phyloP scores from a whole-genome alignment of 2,888 invertebrate genomes.

The Andrena praecox region DNA sequence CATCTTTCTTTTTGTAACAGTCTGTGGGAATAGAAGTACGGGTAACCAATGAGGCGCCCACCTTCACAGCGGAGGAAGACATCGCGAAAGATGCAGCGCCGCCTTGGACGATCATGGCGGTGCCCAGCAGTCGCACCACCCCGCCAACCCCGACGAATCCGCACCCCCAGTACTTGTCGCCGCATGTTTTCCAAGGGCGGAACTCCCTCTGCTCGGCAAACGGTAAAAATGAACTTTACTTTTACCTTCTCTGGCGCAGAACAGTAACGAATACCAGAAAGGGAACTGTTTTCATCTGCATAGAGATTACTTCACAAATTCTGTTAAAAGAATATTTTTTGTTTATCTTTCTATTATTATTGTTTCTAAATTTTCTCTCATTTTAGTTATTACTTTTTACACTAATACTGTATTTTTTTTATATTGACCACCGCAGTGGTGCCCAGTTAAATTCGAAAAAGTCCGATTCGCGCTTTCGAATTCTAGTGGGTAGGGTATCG shows the following conservation, averaged over 20 bases:
- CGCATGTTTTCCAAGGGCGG: slow-evolving; percentile 85
- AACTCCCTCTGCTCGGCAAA: slow-evolving; percentile 85
- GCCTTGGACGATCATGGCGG: slow-evolving; percentile 74
- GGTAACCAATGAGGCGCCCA: slow-evolving; percentile 78
- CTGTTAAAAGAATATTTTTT: background rate
- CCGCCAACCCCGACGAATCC: slow-evolving; percentile 79
- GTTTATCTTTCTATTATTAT: background rate
- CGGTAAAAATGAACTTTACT: slow-evolving; percentile 79
- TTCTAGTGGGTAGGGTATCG: too few relatives aligned
- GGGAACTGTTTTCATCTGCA: background rate
- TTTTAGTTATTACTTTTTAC: background rate
- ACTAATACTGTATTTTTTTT: background rate
- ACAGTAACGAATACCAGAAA: background rate
- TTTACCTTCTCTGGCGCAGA: background rate
- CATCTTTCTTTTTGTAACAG: slow-evolving; percentile 56
- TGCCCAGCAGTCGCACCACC: slow-evolving; percentile 73
- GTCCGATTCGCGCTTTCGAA: too few relatives aligned
- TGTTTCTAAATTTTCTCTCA: background rate
- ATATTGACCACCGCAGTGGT: too few relatives aligned
- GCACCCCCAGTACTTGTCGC: slow-evolving; percentile 83
- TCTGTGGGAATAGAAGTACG: slow-evolving; percentile 80
- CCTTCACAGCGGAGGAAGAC: slow-evolving; percentile 61
- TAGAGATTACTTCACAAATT: background rate
- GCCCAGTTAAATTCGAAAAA: too few relatives aligned
- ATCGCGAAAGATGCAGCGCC: slow-evolving; percentile 69